Base-by-base conservation (phyloP, 2,113 vertebrate genomes). In the Cryptomyrus ogoouensis region DNA sequence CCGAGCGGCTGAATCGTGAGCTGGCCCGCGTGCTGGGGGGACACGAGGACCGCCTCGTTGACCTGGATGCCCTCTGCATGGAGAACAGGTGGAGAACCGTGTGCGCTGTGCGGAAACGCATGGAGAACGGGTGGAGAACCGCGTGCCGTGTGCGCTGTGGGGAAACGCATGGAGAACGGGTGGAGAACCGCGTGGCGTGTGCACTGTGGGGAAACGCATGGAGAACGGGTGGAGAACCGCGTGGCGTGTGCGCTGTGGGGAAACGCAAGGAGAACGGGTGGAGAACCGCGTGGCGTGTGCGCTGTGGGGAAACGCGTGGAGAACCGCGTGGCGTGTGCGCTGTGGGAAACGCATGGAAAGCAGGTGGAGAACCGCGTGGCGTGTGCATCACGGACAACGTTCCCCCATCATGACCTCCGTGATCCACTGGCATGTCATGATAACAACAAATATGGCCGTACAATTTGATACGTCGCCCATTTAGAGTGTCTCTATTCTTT, bases 51-150 rank as follows among this genome's bases (percentile, higher is more conserved):
- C 97, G 97, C 1, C 96, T 99, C 88, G 96, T 99, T 0, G 98
- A 99, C 0, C 92, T 99, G 44, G 98, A 99, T 0, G 98, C 98
- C 0, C 95, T 99, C 0, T 99, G 98, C 91, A 98, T 99, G 98
- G 98, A 99, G 93, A 99, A 99, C 95, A 97, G 97, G 98, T 96
- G 80, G 27, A 31, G 15, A 53, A n/a, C 84, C 0, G 12, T 70
- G 24, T n/a, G 87, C 31, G 47, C 44, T 49, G 88, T 35, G 46
- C 12, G 24, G 62, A 88, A 88, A 88, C 6, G 2, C 53, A 58
- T 2, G 39, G 39, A 24, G 8, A 62, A 10, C 2, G 2, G 53
- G 5, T 58, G 24, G 58, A 62, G 58, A 62, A 62, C 24, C 8
- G 0, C 4, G 58, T 62, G 58, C 1, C 24, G 0, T n/a, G 24